Conservation (phyloP, 2,797 vertebrate species). For the Psittacula echo region DNA sequence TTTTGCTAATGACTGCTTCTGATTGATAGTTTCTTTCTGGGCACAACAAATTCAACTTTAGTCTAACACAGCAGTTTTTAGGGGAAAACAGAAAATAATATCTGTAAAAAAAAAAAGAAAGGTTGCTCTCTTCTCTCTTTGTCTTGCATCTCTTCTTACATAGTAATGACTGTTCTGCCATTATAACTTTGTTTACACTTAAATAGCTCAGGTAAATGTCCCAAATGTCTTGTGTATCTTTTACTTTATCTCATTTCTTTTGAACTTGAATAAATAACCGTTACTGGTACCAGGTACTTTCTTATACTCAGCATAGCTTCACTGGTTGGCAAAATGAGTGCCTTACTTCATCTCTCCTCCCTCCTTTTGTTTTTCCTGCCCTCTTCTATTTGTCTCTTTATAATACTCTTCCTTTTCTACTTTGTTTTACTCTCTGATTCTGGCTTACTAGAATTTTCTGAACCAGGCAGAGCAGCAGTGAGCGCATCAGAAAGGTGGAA, state of each 20-base stretch:
- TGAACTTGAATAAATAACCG: not conserved
- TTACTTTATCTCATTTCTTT: not conserved
- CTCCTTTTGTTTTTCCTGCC: not conserved
- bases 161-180: not conserved
- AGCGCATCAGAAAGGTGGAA: not conserved
- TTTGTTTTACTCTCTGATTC: not conserved
- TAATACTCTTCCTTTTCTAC: not conserved
- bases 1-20: not conserved
- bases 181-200: not conserved
- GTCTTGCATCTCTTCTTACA: not conserved
- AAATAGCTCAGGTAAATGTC: not conserved
- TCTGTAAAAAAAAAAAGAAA: not conserved
- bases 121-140: not conserved
- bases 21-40: not conserved
- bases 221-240: not conserved
- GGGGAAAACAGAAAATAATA: not conserved
- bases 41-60: not conserved
- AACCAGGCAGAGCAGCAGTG: not conserved
- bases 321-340: not conserved
- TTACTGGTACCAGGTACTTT: not conserved
- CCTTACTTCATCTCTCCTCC: not conserved
- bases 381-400: not conserved
- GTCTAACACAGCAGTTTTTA: not conserved
- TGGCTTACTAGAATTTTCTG: not conserved
- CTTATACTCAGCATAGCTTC: not conserved